Conservation (phyloP, 2,797 vertebrate species). For the Catharus ustulatus region DNA sequence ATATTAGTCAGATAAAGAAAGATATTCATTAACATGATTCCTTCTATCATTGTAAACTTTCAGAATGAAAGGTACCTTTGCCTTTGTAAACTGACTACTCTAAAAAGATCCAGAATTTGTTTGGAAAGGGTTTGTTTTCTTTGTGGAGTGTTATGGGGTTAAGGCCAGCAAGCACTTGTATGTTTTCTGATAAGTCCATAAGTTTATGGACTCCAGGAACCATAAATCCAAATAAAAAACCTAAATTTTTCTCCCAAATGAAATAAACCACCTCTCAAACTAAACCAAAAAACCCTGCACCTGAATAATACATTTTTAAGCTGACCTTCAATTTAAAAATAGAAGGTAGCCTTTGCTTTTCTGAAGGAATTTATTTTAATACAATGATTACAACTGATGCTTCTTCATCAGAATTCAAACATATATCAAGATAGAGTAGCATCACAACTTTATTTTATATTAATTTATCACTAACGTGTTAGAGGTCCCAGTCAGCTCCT, state of each 20-base stretch:
- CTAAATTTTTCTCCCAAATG: not conserved
- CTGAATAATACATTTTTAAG: not conserved
- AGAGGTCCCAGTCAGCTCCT: not conserved
- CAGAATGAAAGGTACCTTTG: not conserved
- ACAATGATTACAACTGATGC: not conserved
- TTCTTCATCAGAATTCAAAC: not conserved
- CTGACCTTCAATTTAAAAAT: not conserved
- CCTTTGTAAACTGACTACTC: not conserved
- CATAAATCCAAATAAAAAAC: not conserved
- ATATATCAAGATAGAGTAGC: not conserved
- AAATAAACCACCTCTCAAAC: not conserved
- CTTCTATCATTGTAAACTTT: not conserved
- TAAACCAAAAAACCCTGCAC: too few relatives aligned
- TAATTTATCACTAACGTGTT: not conserved
- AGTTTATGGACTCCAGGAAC: not conserved
- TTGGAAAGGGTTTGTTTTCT: not conserved
- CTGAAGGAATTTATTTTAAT: not conserved
- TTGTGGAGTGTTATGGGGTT: fast-evolving
- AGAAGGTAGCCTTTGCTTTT: not conserved
- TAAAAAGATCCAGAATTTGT: not conserved
- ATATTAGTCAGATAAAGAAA: not conserved
- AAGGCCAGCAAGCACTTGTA: not conserved
- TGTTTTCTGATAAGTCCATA: not conserved
- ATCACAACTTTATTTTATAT: not conserved
- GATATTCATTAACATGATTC: not conserved